Evolutionary conservation across 2,888 invertebrate genomes (phyloP), one percentile per base, ranked within the genome.

Genomic region (Amphimallon solstitiale): DNA sequence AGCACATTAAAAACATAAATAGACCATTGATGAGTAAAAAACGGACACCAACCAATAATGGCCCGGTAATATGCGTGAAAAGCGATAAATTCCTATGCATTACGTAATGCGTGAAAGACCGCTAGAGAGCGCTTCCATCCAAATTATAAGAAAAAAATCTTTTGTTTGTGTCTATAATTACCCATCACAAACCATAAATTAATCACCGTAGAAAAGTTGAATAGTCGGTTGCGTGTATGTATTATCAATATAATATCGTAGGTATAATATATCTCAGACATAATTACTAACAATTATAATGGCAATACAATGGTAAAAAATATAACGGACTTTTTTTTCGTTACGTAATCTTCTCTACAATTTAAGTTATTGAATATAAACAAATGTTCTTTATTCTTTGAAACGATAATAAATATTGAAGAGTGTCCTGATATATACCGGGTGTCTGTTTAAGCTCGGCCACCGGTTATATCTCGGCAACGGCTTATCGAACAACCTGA

Each of bases 171-270:
- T 51, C n/a, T 23, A 51, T 51, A 51, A 51, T 51, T 51, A 51
- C 51, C 51, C 12, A 51, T 17, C 51, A 34, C 35, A 35, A 15
- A 51, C 35, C 51, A 51, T 51, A 51, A 51, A 51, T 51, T 51
- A 51, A 51, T 51, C 35, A 51, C n/a, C 6, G 48, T 3, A 51
- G 35, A 15, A 51, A 51, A 51, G 35, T 35, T 51, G 35, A 51
- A 51, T 51, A 15, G 51, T 51, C 35, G 14, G 9, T n/a, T 10
- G 14, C 12, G 29, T 49, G 48, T 48, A 23, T 48, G 51, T 51
- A 17, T 37, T 7, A 15, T 15, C 17, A 35, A 10, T 23, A 35
- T 51, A 35, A 15, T 35, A 17, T 34, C n/a, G n/a, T n/a, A n/a
- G n/a, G n/a, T n/a, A n/a, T n/a, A 48, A 51, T 29, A 17, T 51